A percentile compares a stretch with the other conserved stretches of the same genome.
Evolutionary conservation across 2,888 invertebrate genomes (phyloP).

Genomic region (Microctonus aethiopoides): DNA sequence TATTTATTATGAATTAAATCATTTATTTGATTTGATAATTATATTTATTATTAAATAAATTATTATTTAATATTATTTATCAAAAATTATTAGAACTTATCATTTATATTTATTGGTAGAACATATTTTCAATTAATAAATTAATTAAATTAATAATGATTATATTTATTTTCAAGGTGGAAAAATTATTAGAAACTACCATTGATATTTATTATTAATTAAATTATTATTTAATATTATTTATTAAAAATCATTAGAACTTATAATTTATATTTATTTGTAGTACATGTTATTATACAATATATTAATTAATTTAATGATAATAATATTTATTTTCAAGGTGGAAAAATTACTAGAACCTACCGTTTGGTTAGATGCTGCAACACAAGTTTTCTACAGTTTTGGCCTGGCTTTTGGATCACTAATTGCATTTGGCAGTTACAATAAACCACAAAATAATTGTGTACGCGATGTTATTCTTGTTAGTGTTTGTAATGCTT

Average conservation of each 20-base stretch:
- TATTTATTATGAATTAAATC: too few relatives aligned
- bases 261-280: too few relatives aligned
- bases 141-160: neutral
- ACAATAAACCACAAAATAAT: constrained; percentile 94
- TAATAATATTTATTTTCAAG: constrained; percentile 65
- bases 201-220: constrained; percentile 70
- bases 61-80: neutral
- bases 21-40: too few relatives aligned
- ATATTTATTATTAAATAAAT: neutral
- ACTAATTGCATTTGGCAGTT: constrained; percentile 94
- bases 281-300: too few relatives aligned
- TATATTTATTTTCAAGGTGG: constrained; percentile 71
- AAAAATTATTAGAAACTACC: constrained; percentile 85
- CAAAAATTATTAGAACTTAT: too few relatives aligned
- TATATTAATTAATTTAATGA: neutral
- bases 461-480: constrained; percentile 91
- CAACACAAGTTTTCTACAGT: constrained; percentile 97
- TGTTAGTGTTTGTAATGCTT: constrained; percentile 91
- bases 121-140: too few relatives aligned
- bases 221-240: neutral
- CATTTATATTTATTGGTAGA: too few relatives aligned
- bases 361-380: constrained; percentile 95
- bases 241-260: too few relatives aligned
- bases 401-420: constrained; percentile 94
- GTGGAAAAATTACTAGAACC: constrained; percentile 86